Base-by-base conservation (phyloP, 2,888 invertebrate species). In the Bedellia somnulentella region DNA sequence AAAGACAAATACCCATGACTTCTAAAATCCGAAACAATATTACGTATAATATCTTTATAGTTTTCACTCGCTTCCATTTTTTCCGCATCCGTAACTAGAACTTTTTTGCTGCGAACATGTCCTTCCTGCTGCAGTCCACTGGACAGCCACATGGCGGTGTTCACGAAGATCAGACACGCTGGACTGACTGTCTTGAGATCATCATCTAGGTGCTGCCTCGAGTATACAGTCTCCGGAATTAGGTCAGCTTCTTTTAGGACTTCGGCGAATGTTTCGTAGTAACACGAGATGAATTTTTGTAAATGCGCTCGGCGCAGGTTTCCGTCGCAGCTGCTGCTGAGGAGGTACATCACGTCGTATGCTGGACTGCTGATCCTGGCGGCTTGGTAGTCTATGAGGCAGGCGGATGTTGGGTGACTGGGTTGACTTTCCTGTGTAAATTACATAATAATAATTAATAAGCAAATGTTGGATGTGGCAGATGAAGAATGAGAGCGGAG, bases 381-480 rank as follows among this genome's bases (percentile, higher is more conserved):
- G 16, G 67, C 58, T 49, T 75, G 75, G 34, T 60, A 73, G 40
- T 75, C 75, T 41, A 75, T 66, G 6, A 73, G 32, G 37, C 75
- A 73, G 2, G 62, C 63, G 9, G 54, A 48, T 5, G 43, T 30
- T 3, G 68, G 66, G 27, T 43, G 42, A n/a, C n/a, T n/a, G n/a
- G n/a, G n/a, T n/a, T n/a, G n/a, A n/a, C n/a, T n/a, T n/a, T n/a
- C n/a, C n/a, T n/a, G n/a, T n/a, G n/a, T n/a, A n/a, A n/a, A n/a
- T n/a, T n/a, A n/a, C n/a, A n/a, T n/a, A n/a, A n/a, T n/a, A n/a
- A n/a, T n/a, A n/a, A n/a, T n/a, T n/a, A n/a, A n/a, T n/a, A n/a
- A n/a, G n/a, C n/a, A n/a, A n/a, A n/a, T n/a, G n/a, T n/a, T n/a
- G n/a, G n/a, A n/a, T n/a, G n/a, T n/a, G n/a, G n/a, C n/a, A n/a